These are phyloP conservation scores for Parasteatoda tepidariorum DNA, from an alignment of 1,140 invertebrate genomes.

Conservation along the genomic window DNA sequence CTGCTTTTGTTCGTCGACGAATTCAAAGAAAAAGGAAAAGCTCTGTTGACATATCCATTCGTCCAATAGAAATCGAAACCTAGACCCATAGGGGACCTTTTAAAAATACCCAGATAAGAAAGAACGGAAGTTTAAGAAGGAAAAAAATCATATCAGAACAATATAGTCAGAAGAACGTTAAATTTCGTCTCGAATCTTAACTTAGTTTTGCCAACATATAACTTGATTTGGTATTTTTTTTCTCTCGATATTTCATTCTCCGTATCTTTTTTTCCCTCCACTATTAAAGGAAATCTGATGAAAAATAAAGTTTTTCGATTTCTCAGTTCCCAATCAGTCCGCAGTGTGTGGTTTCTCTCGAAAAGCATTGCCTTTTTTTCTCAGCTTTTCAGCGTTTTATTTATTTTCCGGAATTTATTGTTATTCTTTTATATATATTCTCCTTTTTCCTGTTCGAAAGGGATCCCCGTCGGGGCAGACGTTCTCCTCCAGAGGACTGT, in stretches of 20 bases:
- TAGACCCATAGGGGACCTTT: conserved; percentile 43
- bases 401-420: not conserved
- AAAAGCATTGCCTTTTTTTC: not conserved
- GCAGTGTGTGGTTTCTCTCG: not conserved
- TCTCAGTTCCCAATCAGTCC: conserved; percentile 3
- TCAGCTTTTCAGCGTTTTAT: not conserved
- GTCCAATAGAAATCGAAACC: conserved; percentile 57
- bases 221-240: conserved; percentile 42
- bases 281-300: conserved; percentile 36
- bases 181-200: conserved; percentile 53
- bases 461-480: not conserved
- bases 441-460: not conserved
- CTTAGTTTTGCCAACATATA: conserved; percentile 56
- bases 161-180: conserved; percentile 53
- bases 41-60: conserved; percentile 55
- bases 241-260: not conserved
- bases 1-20: conserved; percentile 44
- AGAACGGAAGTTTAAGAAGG: conserved; percentile 28
- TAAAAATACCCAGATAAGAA: conserved; percentile 46
- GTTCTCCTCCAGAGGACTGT: not conserved
- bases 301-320: conserved; percentile 39
- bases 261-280: not conserved
- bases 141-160: conserved; percentile 40
- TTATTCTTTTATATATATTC: not conserved
- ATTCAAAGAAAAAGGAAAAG: conserved; percentile 10